Percentiles rank a stretch among this genome's conserved stretches.
phyloP scores from a whole-genome alignment of 2,113 vertebrate genomes.

The Columbina picui region DNA sequence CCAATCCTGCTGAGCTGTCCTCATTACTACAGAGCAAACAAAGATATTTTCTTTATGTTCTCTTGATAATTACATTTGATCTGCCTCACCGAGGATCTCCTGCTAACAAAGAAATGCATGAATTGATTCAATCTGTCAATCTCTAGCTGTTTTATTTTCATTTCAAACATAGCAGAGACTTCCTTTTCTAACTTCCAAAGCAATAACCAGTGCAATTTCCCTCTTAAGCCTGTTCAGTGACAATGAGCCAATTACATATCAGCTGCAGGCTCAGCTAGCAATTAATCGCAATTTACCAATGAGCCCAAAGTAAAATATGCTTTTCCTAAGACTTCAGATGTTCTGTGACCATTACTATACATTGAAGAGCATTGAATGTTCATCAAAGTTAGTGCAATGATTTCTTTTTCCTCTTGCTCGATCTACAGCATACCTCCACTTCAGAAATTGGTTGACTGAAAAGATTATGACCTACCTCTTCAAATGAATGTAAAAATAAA shows the following conservation, averaged over 20 bases:
- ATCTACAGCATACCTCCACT: not conserved
- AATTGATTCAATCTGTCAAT: constrained; percentile 29
- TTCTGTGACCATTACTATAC: not conserved
- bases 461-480: not conserved
- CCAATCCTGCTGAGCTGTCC: constrained; percentile 29
- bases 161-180: constrained; percentile 1
- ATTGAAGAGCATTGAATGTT: not conserved
- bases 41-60: constrained; percentile 35
- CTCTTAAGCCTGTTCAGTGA: not conserved
- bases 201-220: not conserved
- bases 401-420: not conserved
- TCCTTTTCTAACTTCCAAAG: constrained; percentile 23
- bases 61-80: constrained; percentile 46
- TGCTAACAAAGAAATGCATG: constrained; percentile 12
- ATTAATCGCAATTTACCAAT: not conserved
- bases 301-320: not conserved
- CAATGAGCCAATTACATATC: not conserved
- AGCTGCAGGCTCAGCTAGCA: not conserved
- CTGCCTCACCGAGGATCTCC: constrained; percentile 34
- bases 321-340: not conserved
- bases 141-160: constrained; percentile 46
- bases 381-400: not conserved
- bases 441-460: not conserved
- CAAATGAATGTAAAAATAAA: not conserved
- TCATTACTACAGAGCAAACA: constrained; percentile 45